Base-by-base conservation (phyloP, 2,113 vertebrate genomes). In the Plotosus lineatus region DNA sequence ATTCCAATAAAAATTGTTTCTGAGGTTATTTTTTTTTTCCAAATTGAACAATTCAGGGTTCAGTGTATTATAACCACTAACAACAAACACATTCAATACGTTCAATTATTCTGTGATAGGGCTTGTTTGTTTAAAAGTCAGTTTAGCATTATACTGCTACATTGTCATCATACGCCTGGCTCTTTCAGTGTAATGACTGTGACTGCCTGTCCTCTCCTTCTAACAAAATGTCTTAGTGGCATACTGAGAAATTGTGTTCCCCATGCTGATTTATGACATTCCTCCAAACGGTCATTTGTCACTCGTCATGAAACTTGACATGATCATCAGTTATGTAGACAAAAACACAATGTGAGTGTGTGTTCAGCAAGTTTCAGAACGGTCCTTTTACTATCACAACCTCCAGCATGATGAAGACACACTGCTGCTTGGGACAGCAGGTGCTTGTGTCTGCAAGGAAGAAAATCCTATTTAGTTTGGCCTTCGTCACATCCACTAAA, bases 221-320 rank as follows among this genome's bases (percentile, higher is more conserved):
- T 44, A 69, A 44, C 26, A 69, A 69, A 26, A 69, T 69, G 40
- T 69, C 65, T 69, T 46, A 26, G n/a, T 44, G 65, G 38, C 63
- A 66, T 40, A 66, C 63, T 66, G 63, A 40, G 36, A 66, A 40
- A 66, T 66, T 40, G 42, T n/a, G 63, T 36, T 66, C 38, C 63
- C 63, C 63, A n/a, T 66, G 36, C 63, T 66, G 38, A 66, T 42
- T 66, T 66, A 40, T 4, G 11, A 23, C 21, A 42, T 42, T 21
- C 36, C 63, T 40, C 19, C 42, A 66, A 66, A 21, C 36, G 14
- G 63, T n/a, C 63, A 66, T 66, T 66, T 66, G 63, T 42, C 63
- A 42, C 63, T 42, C 36, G 42, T 66, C 38, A 66, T 66, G 36
- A 40, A 66, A 42, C 63, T 42, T 66, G 63, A 66, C 63, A 40